Evolutionary conservation across 92 coral and sea anemone species (phyloP), one percentile per base, ranked within the genome.

Genomic region (Phenganax marumi): DNA sequence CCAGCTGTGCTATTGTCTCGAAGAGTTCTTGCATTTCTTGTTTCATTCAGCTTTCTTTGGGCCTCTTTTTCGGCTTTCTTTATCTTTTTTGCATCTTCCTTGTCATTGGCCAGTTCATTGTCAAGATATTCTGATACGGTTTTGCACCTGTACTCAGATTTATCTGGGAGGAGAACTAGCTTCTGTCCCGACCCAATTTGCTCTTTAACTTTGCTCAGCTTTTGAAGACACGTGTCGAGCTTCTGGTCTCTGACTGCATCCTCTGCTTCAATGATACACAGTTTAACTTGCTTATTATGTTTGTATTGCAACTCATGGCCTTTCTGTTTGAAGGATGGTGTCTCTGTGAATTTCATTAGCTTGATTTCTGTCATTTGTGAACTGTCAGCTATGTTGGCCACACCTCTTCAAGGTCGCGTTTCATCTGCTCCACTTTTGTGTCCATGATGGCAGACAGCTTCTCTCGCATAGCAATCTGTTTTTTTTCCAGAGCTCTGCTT

Each of bases 21-120:
- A 53, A 43, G 51, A 22, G 23, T 53, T 64, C 52, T 75, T 10
- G 82, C 56, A 78, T 65, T 65, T 80, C 84, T 80, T 64, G 84
- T 50, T 50, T 84, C 84, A 14, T 54, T 75, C 50, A 88, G 55
- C 76, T 88, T 88, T 47, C 90, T 62, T 57, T 88, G 86, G 65
- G 80, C 88, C 24, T 88, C 90, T 80, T 84, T 73, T 50, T 88
- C 88, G 52, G 88, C 88, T 52, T 84, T 87, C 54, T 84, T 79
- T 22, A 84, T 84, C 84, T 84, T 88, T 56, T 84, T 88, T 0
- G 86, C 80, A 46, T 88, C 88, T 8, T 81, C 83, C 54, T 88
- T 86, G 69, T 76, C 56, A 8, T 83, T 17, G 65, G 80, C 80
- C 8, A 75, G 80, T 19, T 75, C 65, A 22, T 85, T 88, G 56